Conservation (phyloP, 2,113 vertebrate species). For the Edolisoma coerulescens region DNA sequence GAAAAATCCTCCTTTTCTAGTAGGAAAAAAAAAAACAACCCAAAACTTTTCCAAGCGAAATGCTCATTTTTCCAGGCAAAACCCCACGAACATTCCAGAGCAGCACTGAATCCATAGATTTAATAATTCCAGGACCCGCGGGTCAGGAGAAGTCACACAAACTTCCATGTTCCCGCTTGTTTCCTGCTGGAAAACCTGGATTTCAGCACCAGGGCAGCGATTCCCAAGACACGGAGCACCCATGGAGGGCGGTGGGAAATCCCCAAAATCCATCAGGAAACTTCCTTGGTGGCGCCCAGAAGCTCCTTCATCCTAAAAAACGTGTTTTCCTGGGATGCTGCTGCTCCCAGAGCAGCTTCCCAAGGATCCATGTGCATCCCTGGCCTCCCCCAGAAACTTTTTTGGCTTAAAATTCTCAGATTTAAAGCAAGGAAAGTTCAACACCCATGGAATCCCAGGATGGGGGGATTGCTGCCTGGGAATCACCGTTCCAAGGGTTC, state of each 20-base stretch:
- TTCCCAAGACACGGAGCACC: not conserved
- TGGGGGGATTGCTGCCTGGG: fast-evolving
- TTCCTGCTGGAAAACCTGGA: not conserved
- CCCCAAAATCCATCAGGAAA: not conserved
- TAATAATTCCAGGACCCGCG: not conserved
- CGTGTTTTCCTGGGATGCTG: not conserved
- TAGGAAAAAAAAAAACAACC: too few relatives aligned
- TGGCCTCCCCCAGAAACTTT: too few relatives aligned
- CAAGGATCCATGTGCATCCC: not conserved
- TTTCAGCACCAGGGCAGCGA: not conserved
- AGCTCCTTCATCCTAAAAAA: not conserved
- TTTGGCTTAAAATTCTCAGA: not conserved
- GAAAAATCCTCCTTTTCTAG: not conserved
- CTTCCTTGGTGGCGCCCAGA: fast-evolving
- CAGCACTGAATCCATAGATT: not conserved
- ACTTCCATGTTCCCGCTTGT: fast-evolving
- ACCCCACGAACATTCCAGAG: not conserved
- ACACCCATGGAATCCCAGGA: not conserved
- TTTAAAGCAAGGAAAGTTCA: not conserved
- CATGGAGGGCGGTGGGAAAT: not conserved
- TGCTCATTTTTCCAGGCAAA: not conserved
- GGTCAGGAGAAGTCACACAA: not conserved
- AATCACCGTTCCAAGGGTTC: not conserved
- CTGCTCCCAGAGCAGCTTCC: not conserved
- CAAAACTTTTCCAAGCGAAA: not conserved